Conservation (phyloP, 2,113 vertebrate species). For the Clarias magur region DNA sequence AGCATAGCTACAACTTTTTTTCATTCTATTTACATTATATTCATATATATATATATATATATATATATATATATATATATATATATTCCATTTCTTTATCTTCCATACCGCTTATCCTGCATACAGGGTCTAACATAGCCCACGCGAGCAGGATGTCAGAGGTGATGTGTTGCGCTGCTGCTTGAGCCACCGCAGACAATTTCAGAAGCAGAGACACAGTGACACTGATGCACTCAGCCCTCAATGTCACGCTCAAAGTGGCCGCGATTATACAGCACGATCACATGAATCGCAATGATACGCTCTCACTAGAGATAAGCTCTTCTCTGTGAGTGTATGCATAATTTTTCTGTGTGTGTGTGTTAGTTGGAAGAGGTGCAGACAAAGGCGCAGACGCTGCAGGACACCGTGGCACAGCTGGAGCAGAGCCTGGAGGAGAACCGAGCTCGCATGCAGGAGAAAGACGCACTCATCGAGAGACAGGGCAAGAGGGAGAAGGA, state of each 20-base stretch:
- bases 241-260: neutral
- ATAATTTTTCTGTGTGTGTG: conserved; percentile 26
- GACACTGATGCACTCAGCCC: neutral
- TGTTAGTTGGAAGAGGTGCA: conserved; percentile 82
- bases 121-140: neutral
- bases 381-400: conserved; percentile 78
- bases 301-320: neutral
- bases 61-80: no score
- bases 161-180: neutral
- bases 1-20: no score
- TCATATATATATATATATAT: no score
- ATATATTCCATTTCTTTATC: no score
- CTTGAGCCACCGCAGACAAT: neutral
- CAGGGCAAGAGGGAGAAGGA: conserved; percentile 89
- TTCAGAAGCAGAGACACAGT: neutral
- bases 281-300: no score
- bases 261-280: no score
- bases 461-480: conserved; percentile 78
- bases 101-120: no score
- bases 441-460: conserved; percentile 74
- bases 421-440: conserved; percentile 79
- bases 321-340: neutral
- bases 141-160: neutral
- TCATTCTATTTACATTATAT: no score
- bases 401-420: conserved; percentile 70